Conservation (phyloP, 2,888 invertebrate genomes). For the Xestoiulus laeticollis region DNA sequence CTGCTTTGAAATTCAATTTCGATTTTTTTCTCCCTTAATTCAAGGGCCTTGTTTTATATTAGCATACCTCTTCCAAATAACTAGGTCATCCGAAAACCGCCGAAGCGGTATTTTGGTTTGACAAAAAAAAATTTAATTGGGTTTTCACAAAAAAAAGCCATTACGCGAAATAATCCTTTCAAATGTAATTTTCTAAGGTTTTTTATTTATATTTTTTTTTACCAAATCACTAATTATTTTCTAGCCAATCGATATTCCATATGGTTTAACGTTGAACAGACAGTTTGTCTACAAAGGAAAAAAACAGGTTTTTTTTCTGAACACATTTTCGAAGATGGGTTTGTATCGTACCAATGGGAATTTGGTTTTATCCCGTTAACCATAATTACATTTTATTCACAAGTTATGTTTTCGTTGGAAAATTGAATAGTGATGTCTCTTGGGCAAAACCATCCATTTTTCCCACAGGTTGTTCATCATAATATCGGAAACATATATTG, state of each 20-base stretch:
- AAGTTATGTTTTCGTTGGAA: neutral
- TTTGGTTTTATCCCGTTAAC: neutral
- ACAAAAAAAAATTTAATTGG: slow-evolving; percentile 8
- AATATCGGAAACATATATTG: too few relatives aligned
- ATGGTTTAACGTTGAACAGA: neutral
- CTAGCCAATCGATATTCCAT: neutral
- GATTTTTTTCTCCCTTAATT: neutral
- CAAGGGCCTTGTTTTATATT: slow-evolving; percentile 26
- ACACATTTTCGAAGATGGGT: neutral
- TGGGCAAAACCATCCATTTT: neutral
- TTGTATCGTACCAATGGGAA: neutral
- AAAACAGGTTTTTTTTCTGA: neutral
- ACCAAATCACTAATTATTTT: neutral
- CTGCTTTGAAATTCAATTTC: neutral
- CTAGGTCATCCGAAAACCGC: neutral
- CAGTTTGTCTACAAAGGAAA: neutral
- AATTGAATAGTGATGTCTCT: neutral
- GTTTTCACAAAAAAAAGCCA: neutral
- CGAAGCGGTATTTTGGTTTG: neutral
- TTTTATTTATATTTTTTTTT: too few relatives aligned
- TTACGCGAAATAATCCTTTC: slow-evolving; percentile 26
- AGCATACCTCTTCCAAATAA: neutral
- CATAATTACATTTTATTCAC: neutral
- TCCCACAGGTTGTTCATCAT: too few relatives aligned
- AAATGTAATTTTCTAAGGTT: neutral